These are phyloP conservation scores for Pterobdella sp. DNA, from an alignment of 2,888 invertebrate genomes.

Conservation along the genomic window DNA sequence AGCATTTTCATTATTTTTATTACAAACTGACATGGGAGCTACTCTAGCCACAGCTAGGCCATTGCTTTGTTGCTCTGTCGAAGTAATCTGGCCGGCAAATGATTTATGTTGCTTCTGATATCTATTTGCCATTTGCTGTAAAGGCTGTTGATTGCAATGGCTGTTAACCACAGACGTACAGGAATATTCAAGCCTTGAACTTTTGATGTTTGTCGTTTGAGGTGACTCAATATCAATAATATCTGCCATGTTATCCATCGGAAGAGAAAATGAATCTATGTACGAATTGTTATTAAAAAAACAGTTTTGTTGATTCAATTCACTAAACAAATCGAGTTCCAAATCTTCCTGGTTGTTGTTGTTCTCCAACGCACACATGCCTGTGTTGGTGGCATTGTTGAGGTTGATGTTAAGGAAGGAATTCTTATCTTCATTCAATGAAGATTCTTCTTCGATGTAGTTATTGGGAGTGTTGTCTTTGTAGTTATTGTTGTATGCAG, in stretches of 20 bases:
- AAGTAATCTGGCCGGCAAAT: not conserved
- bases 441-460: not conserved
- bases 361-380: not conserved
- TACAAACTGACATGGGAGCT: not conserved
- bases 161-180: not conserved
- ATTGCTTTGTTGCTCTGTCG: not conserved
- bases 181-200: constrained; percentile 13
- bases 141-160: not conserved
- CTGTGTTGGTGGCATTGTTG: not conserved
- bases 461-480: constrained; percentile 10
- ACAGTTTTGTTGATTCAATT: not conserved
- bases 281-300: constrained; percentile 4
- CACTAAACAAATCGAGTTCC: not conserved
- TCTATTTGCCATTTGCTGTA: not conserved
- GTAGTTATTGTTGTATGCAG: not conserved
- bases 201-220: not conserved
- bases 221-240: not conserved
- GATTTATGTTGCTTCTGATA: not conserved
- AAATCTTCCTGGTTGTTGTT: not conserved
- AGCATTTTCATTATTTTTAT: not conserved
- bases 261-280: not conserved
- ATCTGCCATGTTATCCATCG: not conserved
- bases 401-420: not conserved
- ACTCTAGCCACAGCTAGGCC: not conserved
- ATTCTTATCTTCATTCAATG: not conserved